Conservation (phyloP, 2,888 invertebrate genomes). For the Chymomyza amoena region DNA sequence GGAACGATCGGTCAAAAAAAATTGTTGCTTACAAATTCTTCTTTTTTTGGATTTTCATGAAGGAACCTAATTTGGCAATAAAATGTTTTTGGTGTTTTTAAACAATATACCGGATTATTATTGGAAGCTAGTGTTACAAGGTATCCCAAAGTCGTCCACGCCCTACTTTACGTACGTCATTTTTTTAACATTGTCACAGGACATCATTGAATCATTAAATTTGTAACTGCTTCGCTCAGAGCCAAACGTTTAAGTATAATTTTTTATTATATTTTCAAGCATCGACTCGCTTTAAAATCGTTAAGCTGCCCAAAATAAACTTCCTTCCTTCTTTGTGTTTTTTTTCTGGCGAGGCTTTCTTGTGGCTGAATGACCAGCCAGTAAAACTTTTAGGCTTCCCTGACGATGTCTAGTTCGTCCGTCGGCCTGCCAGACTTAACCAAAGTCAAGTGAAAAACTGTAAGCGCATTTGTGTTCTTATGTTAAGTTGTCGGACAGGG, state of each 20-base stretch:
- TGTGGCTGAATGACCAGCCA: slow-evolving; percentile 10
- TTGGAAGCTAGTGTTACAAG: no score
- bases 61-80: no score
- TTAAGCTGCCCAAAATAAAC: slow-evolving; percentile 71
- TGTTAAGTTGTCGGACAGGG: slow-evolving; percentile 49
- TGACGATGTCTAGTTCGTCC: not conserved
- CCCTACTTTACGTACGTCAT: no score
- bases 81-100: no score
- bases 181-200: no score
- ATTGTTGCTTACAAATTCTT: no score
- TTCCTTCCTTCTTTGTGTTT: slow-evolving; percentile 63
- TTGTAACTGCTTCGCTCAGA: not conserved
- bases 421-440: not conserved
- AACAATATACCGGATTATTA: no score
- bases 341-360: slow-evolving; percentile 46
- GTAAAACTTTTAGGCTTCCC: not conserved
- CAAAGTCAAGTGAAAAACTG: slow-evolving; percentile 39
- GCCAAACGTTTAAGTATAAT: not conserved
- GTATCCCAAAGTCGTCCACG: no score
- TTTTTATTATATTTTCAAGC: not conserved
- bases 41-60: no score
- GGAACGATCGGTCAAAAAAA: no score
- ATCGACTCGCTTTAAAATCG: slow-evolving; percentile 39
- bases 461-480: slow-evolving; percentile 54
- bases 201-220: not conserved